Percentiles rank a stretch among this genome's conserved stretches.
phyloP scores from a whole-genome alignment of 2,888 invertebrate genomes.

The Hypercompe scribonia region DNA sequence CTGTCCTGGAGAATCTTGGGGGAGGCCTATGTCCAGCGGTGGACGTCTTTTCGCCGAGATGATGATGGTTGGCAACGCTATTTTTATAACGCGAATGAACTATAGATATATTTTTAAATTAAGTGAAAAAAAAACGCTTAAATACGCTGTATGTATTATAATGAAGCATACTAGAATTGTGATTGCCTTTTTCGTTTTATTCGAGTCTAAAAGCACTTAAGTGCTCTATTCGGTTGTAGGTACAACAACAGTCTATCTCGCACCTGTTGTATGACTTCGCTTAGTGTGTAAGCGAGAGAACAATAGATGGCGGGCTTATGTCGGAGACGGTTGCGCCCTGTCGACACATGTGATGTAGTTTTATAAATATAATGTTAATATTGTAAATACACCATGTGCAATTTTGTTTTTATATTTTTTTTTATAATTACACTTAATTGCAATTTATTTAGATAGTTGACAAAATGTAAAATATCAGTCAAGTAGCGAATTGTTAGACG shows the following conservation, averaged over 20 bases:
- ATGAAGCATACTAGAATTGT: constrained; percentile 1
- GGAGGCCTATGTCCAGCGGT: too few relatives aligned
- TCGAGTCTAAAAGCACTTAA: constrained; percentile 11
- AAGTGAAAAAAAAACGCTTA: constrained; percentile 13
- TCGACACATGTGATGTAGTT: constrained; percentile 23
- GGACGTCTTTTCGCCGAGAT: too few relatives aligned
- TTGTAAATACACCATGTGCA: constrained; percentile 55
- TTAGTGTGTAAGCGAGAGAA: constrained; percentile 8
- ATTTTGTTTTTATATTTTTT: constrained; percentile 44
- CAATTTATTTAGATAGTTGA: constrained; percentile 12
- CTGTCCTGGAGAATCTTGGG: too few relatives aligned
- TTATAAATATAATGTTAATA: constrained; percentile 40
- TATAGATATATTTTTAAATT: background rate
- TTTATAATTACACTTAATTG: constrained; percentile 26
- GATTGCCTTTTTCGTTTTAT: constrained; percentile 11
- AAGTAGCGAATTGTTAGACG: background rate
- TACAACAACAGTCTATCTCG: constrained; percentile 10
- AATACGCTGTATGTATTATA: background rate
- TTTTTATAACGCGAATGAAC: background rate
- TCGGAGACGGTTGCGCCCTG: background rate
- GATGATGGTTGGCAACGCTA: background rate
- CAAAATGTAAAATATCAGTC: constrained; percentile 1
- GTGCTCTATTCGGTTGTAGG: constrained; percentile 8
- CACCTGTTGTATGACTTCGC: background rate
- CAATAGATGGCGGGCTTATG: background rate